Evolutionary conservation across 2,113 vertebrate species (phyloP), one percentile per base, ranked within the genome.

Genomic region (Motacilla alba): DNA sequence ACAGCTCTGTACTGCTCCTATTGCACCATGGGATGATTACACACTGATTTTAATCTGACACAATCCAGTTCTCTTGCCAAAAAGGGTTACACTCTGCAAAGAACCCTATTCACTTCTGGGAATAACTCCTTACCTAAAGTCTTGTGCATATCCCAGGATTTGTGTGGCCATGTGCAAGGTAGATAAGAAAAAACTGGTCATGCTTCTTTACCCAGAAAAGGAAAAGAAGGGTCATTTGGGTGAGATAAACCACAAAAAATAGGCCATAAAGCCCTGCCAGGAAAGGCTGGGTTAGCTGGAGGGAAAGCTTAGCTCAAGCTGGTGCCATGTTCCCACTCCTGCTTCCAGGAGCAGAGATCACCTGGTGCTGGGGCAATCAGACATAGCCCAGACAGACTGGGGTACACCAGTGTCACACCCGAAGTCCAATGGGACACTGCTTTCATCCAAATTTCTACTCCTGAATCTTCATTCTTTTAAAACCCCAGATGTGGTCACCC

Each of bases 311-410:
- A 76, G 58, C 30, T 62, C 72, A 76, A 50, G 23, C 1, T 69
- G 23, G 50, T 76, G 49, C 27, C 76, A 56, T 6, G 5, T 23
- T 72, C 58, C 43, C 19, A 10, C 16, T 60, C 41, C 16, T 0
- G 1, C 39, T 56, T 33, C 7, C 17, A 83, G 27, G 4, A 60
- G 52, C 0, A 2, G 0, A 44, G 6, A 52, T 59, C 23, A 59
- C 20, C 44, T 60, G 31, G 50, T 53, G 47, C 47, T 79, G 27
- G 14, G 23, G 58, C 27, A 72, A 56, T 33, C 10, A 44, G 58
- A 28, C 3, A 5, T 5, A 47, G n/a, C 43, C 22, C 63, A 68
- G 17, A 22, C 43, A 68, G 43, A 56, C 13, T 31, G 41, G 41
- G 17, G n/a, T 17, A 78, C 33, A 55, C 12, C 33, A 50, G 10